phyloP scores from a whole-genome alignment of 2,797 vertebrate species.

The Cuniculus paca region DNA sequence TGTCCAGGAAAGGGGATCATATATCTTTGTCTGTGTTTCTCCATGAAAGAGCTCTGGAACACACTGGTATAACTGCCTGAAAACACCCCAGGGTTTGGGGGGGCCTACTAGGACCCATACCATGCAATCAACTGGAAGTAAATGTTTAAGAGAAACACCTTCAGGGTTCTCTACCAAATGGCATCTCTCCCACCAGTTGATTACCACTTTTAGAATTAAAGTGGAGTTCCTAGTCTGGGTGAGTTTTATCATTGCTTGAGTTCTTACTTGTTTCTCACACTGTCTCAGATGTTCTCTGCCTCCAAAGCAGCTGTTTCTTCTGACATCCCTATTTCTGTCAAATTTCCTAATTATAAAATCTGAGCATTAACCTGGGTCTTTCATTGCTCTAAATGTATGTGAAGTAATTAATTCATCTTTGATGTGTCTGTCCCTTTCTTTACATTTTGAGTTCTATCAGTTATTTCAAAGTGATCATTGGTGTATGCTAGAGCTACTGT shows the following conservation, averaged over 20 bases:
- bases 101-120: neutral
- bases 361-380: conserved; percentile 66
- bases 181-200: conserved; percentile 42
- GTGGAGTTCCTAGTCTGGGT: conserved; percentile 13
- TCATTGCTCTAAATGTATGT: conserved; percentile 27
- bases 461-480: conserved; percentile 55
- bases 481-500: neutral
- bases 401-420: conserved; percentile 55
- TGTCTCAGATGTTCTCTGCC: neutral
- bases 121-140: neutral
- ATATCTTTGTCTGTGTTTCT: conserved; percentile 36
- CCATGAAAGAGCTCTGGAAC: conserved; percentile 8
- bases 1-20: neutral
- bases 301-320: conserved; percentile 57
- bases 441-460: neutral
- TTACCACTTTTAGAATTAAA: conserved; percentile 38
- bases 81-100: neutral
- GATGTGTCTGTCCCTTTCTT: conserved; percentile 16
- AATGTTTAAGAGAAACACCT: conserved; percentile 51
- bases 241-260: conserved; percentile 54
- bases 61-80: conserved; percentile 42
- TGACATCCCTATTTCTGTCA: conserved; percentile 60
- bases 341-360: conserved; percentile 60
- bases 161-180: conserved; percentile 42
- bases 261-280: conserved; percentile 55